These are phyloP conservation scores for Podarcis raffonei DNA, from an alignment of 2,113 vertebrate genomes.

Conservation along the genomic window DNA sequence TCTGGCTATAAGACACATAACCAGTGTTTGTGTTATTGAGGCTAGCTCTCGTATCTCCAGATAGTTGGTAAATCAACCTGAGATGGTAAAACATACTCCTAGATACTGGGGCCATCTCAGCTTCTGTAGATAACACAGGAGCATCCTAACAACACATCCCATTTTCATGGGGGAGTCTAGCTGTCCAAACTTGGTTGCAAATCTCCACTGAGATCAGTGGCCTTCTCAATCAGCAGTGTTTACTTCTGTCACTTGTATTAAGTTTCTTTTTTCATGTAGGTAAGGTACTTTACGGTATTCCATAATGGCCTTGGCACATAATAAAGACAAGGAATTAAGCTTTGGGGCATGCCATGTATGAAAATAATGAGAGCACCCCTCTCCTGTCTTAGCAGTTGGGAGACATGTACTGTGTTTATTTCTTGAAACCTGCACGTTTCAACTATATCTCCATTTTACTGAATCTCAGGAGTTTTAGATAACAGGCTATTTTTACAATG, in stretches of 20 bases:
- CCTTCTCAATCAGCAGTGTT: neutral
- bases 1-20: neutral
- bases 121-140: neutral
- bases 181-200: neutral
- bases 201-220: neutral
- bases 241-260: neutral
- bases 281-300: neutral
- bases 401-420: slow-evolving; percentile 7
- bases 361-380: neutral
- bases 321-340: neutral
- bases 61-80: neutral
- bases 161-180: neutral
- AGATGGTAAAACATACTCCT: neutral
- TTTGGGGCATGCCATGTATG: neutral
- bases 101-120: neutral
- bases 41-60: neutral
- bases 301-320: no score
- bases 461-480: slow-evolving; percentile 7
- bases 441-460: neutral
- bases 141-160: neutral
- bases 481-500: slow-evolving; percentile 2
- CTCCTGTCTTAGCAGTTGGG: neutral
- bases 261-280: neutral
- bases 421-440: neutral
- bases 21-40: neutral